These are phyloP conservation scores for Malurus cyaneus DNA, from an alignment of 2,113 vertebrate genomes.

Conservation along the genomic window DNA sequence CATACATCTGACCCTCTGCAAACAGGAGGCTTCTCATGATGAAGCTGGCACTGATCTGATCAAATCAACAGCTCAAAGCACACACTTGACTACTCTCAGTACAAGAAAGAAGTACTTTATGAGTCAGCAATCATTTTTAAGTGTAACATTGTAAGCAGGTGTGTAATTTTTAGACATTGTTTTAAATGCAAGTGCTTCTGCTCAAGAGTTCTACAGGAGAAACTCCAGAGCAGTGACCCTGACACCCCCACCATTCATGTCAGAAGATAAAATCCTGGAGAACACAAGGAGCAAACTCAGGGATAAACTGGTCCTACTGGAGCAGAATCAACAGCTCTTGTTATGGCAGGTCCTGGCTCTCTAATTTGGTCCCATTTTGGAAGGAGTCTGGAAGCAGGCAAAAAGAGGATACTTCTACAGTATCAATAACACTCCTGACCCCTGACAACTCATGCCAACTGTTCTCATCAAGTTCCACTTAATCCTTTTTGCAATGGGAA, in stretches of 20 bases:
- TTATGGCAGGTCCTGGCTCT: background rate
- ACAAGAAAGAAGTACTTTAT: background rate
- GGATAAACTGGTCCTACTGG: background rate
- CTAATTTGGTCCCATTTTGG: background rate
- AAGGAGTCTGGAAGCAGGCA: background rate
- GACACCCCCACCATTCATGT: background rate
- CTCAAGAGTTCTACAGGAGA: background rate
- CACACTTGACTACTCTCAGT: background rate
- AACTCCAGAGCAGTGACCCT: background rate
- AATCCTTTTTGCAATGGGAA: background rate
- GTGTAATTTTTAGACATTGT: background rate
- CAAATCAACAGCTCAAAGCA: background rate
- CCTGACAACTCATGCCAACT: background rate
- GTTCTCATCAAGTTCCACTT: background rate
- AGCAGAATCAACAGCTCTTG: background rate
- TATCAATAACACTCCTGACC: background rate
- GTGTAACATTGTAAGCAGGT: background rate
- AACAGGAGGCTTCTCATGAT: background rate
- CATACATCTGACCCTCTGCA: background rate
- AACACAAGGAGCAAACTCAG: background rate
- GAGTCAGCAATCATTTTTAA: background rate
- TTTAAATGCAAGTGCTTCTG: background rate
- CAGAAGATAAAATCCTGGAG: background rate
- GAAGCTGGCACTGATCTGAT: background rate
- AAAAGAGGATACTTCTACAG: background rate